Percentiles rank a stretch among this genome's conserved stretches.
Conservation (phyloP, 2,113 vertebrate genomes). For the Hirundichthys speculiger region DNA sequence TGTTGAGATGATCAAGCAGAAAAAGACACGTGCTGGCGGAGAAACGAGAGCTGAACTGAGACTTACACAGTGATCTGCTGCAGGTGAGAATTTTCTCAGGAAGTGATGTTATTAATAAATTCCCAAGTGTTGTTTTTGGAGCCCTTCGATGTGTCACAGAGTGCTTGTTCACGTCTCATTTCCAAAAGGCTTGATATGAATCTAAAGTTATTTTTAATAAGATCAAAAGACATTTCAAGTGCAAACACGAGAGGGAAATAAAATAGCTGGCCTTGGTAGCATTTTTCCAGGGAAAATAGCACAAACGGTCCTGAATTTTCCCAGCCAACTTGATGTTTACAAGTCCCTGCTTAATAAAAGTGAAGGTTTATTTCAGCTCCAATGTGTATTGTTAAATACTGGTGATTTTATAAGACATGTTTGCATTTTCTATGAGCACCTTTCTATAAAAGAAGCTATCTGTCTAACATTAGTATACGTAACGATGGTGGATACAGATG, state of each 20-base stretch:
- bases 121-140: slow-evolving; percentile 33
- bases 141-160: not conserved
- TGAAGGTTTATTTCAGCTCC: slow-evolving; percentile 23
- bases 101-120: slow-evolving; percentile 52
- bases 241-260: slow-evolving; percentile 9
- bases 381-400: not conserved
- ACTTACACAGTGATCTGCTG: slow-evolving; percentile 30
- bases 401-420: no score
- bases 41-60: slow-evolving; percentile 10
- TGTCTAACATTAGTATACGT: slow-evolving; percentile 19
- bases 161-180: slow-evolving; percentile 26
- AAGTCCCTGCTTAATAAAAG: slow-evolving; percentile 27
- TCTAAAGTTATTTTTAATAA: slow-evolving; percentile 36
- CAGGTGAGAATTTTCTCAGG: slow-evolving; percentile 43
- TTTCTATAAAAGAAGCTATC: slow-evolving; percentile 10
- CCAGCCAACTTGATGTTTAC: slow-evolving; percentile 20
- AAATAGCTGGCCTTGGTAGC: slow-evolving; percentile 19
- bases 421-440: slow-evolving; percentile 8
- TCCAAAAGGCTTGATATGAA: slow-evolving; percentile 14
- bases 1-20: slow-evolving; percentile 26
- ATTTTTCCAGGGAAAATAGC: slow-evolving; percentile 28
- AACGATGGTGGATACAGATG: slow-evolving; percentile 24
- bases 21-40: slow-evolving; percentile 7
- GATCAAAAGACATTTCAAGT: slow-evolving; percentile 26
- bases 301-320: slow-evolving; percentile 35